phyloP scores from a whole-genome alignment of 2,888 invertebrate genomes.

The Aporophyla nigra region DNA sequence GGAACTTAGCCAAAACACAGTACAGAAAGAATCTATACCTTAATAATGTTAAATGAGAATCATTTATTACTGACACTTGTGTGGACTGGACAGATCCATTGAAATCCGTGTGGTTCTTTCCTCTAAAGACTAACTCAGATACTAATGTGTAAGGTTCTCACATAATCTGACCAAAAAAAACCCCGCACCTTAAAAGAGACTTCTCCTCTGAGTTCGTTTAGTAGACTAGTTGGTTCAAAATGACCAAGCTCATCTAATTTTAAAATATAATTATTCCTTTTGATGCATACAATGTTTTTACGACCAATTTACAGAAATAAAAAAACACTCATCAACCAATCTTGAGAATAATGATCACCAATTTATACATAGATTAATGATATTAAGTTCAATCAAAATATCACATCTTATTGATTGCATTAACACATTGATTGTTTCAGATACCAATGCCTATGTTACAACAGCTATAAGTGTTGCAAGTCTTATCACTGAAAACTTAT shows the following conservation, averaged over 20 bases:
- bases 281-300: not conserved
- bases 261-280: not conserved
- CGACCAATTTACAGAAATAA: not conserved
- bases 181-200: not conserved
- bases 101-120: not conserved
- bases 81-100: no score
- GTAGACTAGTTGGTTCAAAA: not conserved
- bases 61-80: not conserved
- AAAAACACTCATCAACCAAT: not conserved
- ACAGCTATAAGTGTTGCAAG: conserved; percentile 96
- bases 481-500: conserved; percentile 96
- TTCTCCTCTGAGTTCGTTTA: no score
- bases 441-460: conserved; percentile 93
- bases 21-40: not conserved
- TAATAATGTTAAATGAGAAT: not conserved
- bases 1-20: conserved; percentile 14
- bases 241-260: not conserved
- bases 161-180: not conserved
- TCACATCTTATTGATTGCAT: conserved; percentile 2
- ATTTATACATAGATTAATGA: not conserved
- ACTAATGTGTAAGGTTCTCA: not conserved
- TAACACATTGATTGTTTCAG: conserved; percentile 73
- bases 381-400: not conserved
- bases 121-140: not conserved
- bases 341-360: not conserved